Evolutionary conservation across 2,797 vertebrate species (phyloP).

Genomic region (Pseudochaenichthys georgianus): DNA sequence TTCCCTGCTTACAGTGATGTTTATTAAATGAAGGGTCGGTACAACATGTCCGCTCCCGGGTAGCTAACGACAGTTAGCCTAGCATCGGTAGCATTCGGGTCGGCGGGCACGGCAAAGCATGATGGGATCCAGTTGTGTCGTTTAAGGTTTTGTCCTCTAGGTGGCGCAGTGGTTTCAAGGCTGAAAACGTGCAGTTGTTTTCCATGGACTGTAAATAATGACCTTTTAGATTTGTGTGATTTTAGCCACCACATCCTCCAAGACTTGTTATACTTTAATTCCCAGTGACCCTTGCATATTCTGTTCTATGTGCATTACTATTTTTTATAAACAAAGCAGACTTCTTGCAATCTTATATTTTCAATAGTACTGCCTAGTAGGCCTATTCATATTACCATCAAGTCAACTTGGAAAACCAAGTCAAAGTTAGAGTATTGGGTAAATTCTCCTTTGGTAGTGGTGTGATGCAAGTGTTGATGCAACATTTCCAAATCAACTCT

Average conservation of each 20-base stretch:
- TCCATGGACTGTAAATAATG: too few species aligned
- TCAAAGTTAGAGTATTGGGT: not conserved
- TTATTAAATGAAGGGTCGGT: slow-evolving; percentile 77
- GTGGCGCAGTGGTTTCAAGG: slow-evolving; percentile 25
- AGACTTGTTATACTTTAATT: too few species aligned
- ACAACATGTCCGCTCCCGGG: slow-evolving; percentile 88
- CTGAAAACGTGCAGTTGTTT: not conserved
- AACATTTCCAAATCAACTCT: not conserved
- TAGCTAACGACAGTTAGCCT: slow-evolving; percentile 77
- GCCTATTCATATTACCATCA: too few species aligned
- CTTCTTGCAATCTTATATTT: too few species aligned
- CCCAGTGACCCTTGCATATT: not conserved
- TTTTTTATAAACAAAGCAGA: too few species aligned
- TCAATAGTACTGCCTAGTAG: too few species aligned
- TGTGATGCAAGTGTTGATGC: not conserved
- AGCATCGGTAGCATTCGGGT: slow-evolving; percentile 70
- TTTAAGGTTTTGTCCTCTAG: slow-evolving; percentile 39
- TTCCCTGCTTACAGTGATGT: slow-evolving; percentile 59
- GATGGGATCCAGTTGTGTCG: slow-evolving; percentile 70
- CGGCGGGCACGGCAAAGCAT: slow-evolving; percentile 82
- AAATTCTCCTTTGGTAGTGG: not conserved
- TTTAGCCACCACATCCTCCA: not conserved
- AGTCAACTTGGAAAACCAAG: not conserved
- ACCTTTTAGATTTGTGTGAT: not conserved
- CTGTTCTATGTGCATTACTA: not conserved